These are phyloP conservation scores for Todus mexicanus DNA, from an alignment of 2,797 vertebrate genomes.

Conservation along the genomic window DNA sequence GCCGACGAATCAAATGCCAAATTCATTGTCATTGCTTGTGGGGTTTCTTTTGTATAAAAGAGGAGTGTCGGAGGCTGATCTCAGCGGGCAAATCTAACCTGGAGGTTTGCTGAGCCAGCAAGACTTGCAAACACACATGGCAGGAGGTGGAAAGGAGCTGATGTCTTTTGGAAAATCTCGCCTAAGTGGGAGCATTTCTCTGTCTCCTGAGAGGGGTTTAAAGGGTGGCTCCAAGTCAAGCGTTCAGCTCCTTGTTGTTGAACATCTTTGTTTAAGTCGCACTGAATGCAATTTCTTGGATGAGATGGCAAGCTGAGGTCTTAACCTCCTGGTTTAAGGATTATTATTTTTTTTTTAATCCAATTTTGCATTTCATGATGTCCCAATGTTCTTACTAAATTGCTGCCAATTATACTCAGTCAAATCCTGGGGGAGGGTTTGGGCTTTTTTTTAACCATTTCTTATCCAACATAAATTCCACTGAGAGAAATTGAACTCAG, in stretches of 20 bases:
- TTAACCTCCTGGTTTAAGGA: not conserved
- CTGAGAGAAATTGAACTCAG: not conserved
- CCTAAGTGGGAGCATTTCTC: conserved; percentile 22
- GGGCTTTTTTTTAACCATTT: not conserved
- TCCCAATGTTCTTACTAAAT: not conserved
- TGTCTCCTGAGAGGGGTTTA: conserved; percentile 12
- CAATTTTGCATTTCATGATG: not conserved
- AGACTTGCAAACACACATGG: not conserved
- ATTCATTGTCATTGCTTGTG: not conserved
- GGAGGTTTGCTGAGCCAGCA: conserved; percentile 3
- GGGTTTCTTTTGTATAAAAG: not conserved
- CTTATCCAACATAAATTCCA: not conserved
- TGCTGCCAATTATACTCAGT: not conserved
- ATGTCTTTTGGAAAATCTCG: conserved; percentile 38
- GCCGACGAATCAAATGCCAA: not conserved
- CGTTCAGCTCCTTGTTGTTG: conserved; percentile 3
- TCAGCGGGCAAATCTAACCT: conserved; percentile 14
- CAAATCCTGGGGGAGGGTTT: not conserved
- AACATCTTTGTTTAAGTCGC: not conserved
- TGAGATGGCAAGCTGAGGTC: conserved; percentile 8
- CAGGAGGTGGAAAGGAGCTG: not conserved
- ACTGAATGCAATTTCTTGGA: not conserved
- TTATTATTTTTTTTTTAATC: not conserved
- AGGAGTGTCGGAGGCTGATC: not conserved
- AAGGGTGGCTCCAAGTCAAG: not conserved